phyloP scores from a whole-genome alignment of 2,797 vertebrate genomes.

The Parauchenoglanis ngamensis region DNA sequence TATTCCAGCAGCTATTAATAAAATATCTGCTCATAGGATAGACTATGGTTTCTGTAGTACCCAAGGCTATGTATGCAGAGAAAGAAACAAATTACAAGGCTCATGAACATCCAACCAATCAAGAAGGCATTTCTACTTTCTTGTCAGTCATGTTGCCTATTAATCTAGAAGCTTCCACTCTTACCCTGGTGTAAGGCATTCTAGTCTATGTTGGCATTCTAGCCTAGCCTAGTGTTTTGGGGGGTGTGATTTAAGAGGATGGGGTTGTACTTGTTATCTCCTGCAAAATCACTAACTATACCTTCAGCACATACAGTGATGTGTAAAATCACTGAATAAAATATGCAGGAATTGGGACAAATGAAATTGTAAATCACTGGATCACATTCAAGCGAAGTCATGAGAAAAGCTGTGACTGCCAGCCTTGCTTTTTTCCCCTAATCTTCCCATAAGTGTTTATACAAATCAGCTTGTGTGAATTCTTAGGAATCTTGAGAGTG shows the following conservation, averaged over 20 bases:
- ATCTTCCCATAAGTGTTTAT: neutral
- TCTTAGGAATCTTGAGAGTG: neutral
- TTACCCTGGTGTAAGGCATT: neutral
- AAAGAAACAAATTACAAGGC: neutral
- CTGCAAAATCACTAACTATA: neutral
- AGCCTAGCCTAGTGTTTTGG: neutral
- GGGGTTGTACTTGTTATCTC: neutral
- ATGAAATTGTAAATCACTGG: neutral
- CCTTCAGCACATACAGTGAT: neutral
- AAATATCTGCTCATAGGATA: neutral
- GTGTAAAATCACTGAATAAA: neutral
- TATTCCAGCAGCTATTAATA: neutral
- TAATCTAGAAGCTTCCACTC: neutral
- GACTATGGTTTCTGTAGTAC: neutral
- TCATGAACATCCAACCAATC: neutral
- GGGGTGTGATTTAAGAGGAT: neutral
- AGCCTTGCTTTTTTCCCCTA: neutral
- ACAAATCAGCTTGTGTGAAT: constrained; percentile 5
- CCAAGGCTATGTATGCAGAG: neutral
- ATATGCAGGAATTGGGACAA: neutral
- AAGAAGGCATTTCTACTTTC: neutral
- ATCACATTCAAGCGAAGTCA: neutral
- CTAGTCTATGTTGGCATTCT: too few relatives aligned
- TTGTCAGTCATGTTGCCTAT: constrained; percentile 9
- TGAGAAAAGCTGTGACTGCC: neutral